Base-by-base conservation (phyloP, 2,113 vertebrate genomes). In the Daubentonia madagascariensis region DNA sequence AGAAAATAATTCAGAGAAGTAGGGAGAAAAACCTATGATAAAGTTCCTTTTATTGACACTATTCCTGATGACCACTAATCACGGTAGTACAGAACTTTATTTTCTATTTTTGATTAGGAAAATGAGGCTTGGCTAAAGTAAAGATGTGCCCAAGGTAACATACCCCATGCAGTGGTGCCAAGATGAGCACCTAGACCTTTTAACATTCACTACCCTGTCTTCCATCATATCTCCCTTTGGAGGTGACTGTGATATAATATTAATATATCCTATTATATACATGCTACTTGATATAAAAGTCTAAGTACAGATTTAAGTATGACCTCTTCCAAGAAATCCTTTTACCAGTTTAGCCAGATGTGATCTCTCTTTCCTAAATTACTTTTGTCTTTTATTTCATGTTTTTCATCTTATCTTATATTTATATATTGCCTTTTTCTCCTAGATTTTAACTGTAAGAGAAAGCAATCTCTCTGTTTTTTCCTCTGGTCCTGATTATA, bases 321-420 rank as follows among this genome's bases (percentile, higher is more conserved):
- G n/a, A 84, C 7, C 3, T 78, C 17, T 85, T 88, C 43, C 2
- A 40, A 89, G 25, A 92, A 80, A 76, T 70, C 32, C 5, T 50
- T 75, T 89, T 8, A 59, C 18, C 32, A 32, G 25, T 43, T 35
- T 50, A 91, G 10, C 8, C 13, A 65, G 35, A 17, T 65, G 11
- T 81, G 32, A 85, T 76, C 22, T 1, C 40, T 81, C 54, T 88
- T 65, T 73, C 43, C n/a, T 43, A 57, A 80, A 79, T 89, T 37
- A 40, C 18, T 23, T 92, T 96, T 67, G 8, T 25, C 65, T 20
- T 68, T 76, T 93, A 72, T 92, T 86, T 78, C 20, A 20, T 67
- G 1, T 52, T 11, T 81, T 75, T 75, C 50, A 54, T 35, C 25
- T 67, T 57, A 63, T 25, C 6, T n/a, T 50, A 25, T 78, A 59